Conservation (phyloP, 1,140 invertebrate species). For the Drosophila equinoxialis region DNA sequence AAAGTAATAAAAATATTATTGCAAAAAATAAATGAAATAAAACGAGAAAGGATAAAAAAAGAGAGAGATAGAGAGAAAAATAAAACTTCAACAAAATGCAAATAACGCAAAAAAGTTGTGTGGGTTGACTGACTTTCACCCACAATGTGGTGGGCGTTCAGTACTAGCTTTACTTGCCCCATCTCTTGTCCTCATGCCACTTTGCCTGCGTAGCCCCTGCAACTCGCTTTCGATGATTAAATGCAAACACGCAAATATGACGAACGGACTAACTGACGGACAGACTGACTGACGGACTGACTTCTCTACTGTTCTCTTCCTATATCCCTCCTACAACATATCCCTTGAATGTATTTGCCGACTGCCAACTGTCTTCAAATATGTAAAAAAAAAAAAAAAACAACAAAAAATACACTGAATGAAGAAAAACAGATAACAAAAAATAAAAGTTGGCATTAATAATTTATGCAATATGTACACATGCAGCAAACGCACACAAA, state of each 20-base stretch:
- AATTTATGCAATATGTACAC: constrained; percentile 76
- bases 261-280: constrained; percentile 49
- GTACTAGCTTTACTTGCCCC: neutral
- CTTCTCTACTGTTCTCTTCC: constrained; percentile 30
- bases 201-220: constrained; percentile 55
- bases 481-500: constrained; percentile 28
- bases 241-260: constrained; percentile 81
- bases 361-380: constrained; percentile 80
- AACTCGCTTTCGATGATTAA: constrained; percentile 77
- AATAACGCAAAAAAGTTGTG: constrained; percentile 53
- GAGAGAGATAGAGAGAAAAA: constrained; percentile 15
- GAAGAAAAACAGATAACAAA: constrained; percentile 63
- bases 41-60: constrained; percentile 20
- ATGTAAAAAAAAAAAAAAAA: constrained; percentile 59
- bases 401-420: constrained; percentile 7
- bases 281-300: constrained; percentile 20
- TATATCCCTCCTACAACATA: constrained; percentile 15
- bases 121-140: neutral
- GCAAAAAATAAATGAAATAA: constrained; percentile 9
- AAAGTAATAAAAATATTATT: constrained; percentile 65
- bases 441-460: constrained; percentile 80
- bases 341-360: constrained; percentile 59
- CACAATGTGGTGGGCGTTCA: neutral
- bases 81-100: constrained; percentile 64
- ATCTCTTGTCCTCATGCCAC: constrained; percentile 12